phyloP scores from a whole-genome alignment of 2,797 vertebrate species.

The Danio kyathit region DNA sequence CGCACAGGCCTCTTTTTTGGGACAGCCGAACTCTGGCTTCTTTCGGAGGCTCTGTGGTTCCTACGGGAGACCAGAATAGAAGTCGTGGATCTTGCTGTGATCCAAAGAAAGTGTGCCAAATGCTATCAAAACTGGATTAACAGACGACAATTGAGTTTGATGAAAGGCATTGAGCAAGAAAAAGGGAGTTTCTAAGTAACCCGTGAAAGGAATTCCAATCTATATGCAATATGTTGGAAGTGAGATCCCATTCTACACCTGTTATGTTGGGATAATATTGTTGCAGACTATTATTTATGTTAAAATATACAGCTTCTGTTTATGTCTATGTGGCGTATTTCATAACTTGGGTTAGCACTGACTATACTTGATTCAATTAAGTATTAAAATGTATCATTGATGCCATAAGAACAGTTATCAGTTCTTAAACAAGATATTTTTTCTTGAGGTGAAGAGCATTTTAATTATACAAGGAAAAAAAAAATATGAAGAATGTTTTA shows the following conservation, averaged over 20 bases:
- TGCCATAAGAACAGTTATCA: not conserved
- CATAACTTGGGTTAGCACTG: not conserved
- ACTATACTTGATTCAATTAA: not conserved
- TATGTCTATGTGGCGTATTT: not conserved
- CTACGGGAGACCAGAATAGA: conserved; percentile 84
- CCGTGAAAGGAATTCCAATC: conserved; percentile 76
- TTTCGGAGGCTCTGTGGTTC: conserved; percentile 82
- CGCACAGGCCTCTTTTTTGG: conserved; percentile 68
- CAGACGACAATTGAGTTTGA: conserved; percentile 81
- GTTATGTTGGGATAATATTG: conserved; percentile 19
- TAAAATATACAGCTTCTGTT: not conserved
- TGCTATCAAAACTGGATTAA: conserved; percentile 88
- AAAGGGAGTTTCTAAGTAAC: conserved; percentile 81
- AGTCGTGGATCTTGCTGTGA: conserved; percentile 85
- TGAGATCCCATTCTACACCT: conserved; percentile 32
- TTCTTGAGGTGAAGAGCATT: no score
- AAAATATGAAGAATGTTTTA: no score
- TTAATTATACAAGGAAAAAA: no score
- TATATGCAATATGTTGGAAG: conserved; percentile 55
- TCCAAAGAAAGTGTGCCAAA: conserved; percentile 87
- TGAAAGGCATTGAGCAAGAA: conserved; percentile 72
- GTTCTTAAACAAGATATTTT: no score
- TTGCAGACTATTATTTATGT: not conserved
- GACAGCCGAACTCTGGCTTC: conserved; percentile 76
- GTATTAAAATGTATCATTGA: conserved; percentile 1